Conservation (phyloP, 2,113 vertebrate species). For the Mandrillus leucophaeus region DNA sequence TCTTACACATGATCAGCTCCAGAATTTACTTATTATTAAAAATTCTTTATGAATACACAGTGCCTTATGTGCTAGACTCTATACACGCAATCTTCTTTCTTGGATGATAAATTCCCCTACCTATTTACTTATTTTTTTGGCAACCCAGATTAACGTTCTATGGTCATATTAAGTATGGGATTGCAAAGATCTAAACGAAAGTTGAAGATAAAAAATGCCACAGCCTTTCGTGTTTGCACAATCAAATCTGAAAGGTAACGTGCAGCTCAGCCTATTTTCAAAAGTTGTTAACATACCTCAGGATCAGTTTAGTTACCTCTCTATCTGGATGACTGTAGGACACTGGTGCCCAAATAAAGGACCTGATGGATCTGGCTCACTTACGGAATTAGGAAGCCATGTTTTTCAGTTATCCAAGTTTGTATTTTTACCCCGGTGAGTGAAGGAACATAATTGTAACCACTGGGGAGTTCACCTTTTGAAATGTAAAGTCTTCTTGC, state of each 20-base stretch:
- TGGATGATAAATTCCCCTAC: neutral
- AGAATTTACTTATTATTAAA: slow-evolving; percentile 6
- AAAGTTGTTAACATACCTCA: neutral
- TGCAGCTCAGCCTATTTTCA: neutral
- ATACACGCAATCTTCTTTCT: neutral
- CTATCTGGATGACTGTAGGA: neutral
- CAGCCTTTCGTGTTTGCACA: neutral
- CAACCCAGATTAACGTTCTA: neutral
- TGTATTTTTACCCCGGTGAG: neutral
- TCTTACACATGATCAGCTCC: neutral
- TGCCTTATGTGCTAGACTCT: neutral
- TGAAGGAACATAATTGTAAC: neutral
- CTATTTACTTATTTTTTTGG: neutral
- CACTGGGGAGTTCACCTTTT: neutral
- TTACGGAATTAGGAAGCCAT: neutral
- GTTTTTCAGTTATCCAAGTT: neutral
- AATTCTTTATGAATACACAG: neutral
- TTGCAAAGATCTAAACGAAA: neutral
- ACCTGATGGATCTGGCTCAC: neutral
- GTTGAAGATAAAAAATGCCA: neutral
- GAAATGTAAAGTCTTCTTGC: neutral
- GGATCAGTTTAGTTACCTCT: neutral
- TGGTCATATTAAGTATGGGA: neutral
- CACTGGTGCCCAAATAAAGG: neutral
- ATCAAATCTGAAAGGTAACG: neutral